Percentiles rank a stretch among this genome's conserved stretches.
phyloP scores from a whole-genome alignment of 1,140 invertebrate genomes.

The Anastrepha ludens region DNA sequence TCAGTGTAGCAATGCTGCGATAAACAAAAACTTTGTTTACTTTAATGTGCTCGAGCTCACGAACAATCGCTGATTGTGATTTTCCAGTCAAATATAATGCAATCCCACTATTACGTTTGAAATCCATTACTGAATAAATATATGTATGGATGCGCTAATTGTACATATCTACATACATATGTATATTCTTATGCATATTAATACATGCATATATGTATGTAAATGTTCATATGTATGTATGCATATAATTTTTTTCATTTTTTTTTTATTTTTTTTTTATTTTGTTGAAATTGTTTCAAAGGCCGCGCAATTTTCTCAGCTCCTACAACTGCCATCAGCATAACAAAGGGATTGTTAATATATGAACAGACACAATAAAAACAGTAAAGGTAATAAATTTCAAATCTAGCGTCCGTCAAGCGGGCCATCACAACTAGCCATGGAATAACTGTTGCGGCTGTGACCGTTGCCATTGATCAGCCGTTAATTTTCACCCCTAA shows the following conservation, averaged over 20 bases:
- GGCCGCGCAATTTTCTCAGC: neutral
- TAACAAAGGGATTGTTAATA: neutral
- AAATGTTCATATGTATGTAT: conserved; percentile 2
- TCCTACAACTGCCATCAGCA: conserved; percentile 26
- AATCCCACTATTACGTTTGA: too few relatives aligned
- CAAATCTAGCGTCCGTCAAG: conserved; percentile 13
- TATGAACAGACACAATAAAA: conserved; percentile 21
- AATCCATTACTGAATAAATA: too few relatives aligned
- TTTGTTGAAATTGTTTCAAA: neutral
- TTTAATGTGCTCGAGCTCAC: too few relatives aligned
- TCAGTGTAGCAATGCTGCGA: too few relatives aligned
- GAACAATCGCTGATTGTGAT: too few relatives aligned
- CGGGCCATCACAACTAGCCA: neutral
- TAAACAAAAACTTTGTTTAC: too few relatives aligned
- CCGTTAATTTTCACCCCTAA: conserved; percentile 56
- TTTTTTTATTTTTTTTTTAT: neutral
- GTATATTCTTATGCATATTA: neutral
- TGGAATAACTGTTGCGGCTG: neutral
- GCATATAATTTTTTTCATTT: neutral
- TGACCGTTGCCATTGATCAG: conserved; percentile 29
- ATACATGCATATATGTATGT: neutral
- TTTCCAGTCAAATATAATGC: too few relatives aligned
- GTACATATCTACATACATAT: conserved; percentile 22
- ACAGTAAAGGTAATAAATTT: conserved; percentile 45
- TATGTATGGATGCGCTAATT: too few relatives aligned